Evolutionary conservation across 2,888 invertebrate species (phyloP), one percentile per base, ranked within the genome.

Genomic region (Cyclophora punctaria): DNA sequence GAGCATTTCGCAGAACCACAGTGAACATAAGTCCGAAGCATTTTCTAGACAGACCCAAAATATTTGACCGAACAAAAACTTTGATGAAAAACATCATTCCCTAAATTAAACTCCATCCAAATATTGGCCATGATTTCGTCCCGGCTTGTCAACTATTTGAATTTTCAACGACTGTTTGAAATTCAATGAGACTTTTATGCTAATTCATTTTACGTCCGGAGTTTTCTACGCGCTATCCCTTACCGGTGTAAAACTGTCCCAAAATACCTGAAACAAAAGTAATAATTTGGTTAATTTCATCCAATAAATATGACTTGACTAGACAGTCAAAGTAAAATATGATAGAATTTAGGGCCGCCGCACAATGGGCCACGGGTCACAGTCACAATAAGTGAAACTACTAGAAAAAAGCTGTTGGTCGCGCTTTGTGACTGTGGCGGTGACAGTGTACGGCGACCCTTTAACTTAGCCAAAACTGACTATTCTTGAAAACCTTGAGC

Each of bases 261-360:
- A 84, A 84, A 87, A 87, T 87, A 87, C 87, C 87, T 87, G 86
- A 44, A 86, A 87, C 71, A 78, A 70, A 70, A 62, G 56, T 41
- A 44, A 48, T 20, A 20, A 20, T 20, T 20, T 20, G 20, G 20
- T 20, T 20, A 20, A 20, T 20, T 20, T 20, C 20, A 20, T 20
- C 20, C 20, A 20, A 20, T 1, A 20, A 20, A 20, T 20, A 20
- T 20, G 20, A 20, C 20, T 20, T 1, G 1, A 20, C 20, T 20
- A 20, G 20, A 20, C 20, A 20, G 20, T 20, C 20, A 20, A 20
- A 20, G 20, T 1, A 20, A 20, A 20, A 20, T 20, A 20, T 20
- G 20, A 20, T 1, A 20, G 20, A 1, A 20, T 20, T 20, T 20
- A 20, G 20, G 20, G 20, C 20, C 20, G 20, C 20, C 20, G 20